Percentiles rank a stretch among this genome's conserved stretches.
Conservation (phyloP, 2,113 vertebrate genomes). For the Haemorhous mexicanus region DNA sequence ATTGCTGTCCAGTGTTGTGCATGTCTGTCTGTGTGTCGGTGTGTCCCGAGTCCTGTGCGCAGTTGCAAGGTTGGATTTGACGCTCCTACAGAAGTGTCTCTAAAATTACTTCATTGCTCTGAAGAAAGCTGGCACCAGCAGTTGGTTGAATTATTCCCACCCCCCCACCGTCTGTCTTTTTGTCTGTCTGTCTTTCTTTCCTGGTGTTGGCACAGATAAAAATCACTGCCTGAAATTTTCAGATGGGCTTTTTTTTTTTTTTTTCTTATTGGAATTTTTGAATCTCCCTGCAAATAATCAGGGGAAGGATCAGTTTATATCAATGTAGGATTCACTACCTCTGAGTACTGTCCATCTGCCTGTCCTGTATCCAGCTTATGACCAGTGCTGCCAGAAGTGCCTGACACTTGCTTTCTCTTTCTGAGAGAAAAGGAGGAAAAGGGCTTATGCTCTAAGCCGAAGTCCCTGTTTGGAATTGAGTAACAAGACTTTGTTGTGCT, state of each 20-base stretch:
- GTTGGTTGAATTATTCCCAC: not conserved
- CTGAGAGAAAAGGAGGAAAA: not conserved
- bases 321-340: not conserved
- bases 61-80: not conserved
- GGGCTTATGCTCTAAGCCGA: not conserved
- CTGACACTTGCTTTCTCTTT: constrained; percentile 2
- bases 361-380: not conserved
- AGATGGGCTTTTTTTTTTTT: not conserved
- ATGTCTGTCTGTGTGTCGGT: not conserved
- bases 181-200: not conserved
- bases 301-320: not conserved
- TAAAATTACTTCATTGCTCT: not conserved
- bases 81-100: not conserved
- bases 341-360: not conserved
- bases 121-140: not conserved
- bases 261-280: not conserved
- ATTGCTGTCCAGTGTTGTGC: not conserved
- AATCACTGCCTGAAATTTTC: not conserved
- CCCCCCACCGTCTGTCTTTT: not conserved
- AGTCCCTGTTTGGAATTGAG: not conserved
- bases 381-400: not conserved
- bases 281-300: not conserved
- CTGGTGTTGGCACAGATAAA: not conserved
- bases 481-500: not conserved
- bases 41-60: not conserved